Conservation (phyloP, 2,113 vertebrate species). For the Paradisaea rubra region DNA sequence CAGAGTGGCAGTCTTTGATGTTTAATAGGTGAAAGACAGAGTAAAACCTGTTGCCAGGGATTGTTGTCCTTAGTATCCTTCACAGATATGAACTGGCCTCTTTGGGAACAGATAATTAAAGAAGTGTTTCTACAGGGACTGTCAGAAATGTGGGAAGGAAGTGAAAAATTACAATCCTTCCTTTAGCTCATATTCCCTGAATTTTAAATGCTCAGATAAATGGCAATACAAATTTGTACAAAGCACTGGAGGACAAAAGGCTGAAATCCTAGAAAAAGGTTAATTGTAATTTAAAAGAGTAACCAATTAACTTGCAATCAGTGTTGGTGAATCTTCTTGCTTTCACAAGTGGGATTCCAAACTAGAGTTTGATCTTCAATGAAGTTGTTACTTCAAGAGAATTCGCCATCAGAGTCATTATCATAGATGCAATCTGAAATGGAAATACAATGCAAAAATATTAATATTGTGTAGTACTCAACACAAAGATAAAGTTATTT, state of each 20-base stretch:
- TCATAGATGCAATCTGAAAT: slow-evolving; percentile 79
- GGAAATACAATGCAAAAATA: background rate
- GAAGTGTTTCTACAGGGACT: background rate
- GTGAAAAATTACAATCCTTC: background rate
- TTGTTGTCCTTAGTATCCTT: background rate
- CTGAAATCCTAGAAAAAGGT: background rate
- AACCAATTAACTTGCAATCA: background rate
- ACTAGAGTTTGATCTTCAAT: background rate
- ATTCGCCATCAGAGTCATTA: slow-evolving; percentile 62
- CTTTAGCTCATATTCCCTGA: background rate
- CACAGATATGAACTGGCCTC: background rate
- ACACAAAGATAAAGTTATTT: background rate
- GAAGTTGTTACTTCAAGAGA: background rate
- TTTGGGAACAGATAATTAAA: background rate
- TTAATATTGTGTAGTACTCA: background rate
- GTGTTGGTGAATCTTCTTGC: background rate
- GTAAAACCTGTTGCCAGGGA: background rate
- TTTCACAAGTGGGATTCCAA: background rate
- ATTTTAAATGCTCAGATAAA: background rate
- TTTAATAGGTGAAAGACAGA: background rate
- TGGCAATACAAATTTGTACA: background rate
- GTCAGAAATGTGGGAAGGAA: background rate
- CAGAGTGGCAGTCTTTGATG: background rate
- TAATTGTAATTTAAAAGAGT: background rate
- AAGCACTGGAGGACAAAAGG: background rate